Percentiles rank a stretch among this genome's conserved stretches.
Evolutionary conservation across 2,888 invertebrate species (phyloP).

Genomic region (Syrphus vitripennis): DNA sequence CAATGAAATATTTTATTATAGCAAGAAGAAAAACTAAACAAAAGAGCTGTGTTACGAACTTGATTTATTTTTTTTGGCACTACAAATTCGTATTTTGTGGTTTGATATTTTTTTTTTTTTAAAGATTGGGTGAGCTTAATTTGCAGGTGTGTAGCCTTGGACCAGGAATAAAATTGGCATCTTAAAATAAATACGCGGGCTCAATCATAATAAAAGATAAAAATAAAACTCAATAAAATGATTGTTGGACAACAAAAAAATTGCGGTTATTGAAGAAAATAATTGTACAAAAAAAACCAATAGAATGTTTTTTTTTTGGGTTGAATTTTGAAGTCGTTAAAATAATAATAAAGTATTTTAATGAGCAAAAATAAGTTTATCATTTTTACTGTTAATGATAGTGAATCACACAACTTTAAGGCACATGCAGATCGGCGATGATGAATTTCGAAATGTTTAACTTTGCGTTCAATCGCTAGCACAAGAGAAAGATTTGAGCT

Average conservation of each 20-base stretch:
- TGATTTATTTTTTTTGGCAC: constrained; percentile 10
- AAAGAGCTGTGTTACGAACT: constrained; percentile 49
- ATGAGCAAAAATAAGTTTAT: neutral
- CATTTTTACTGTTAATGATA: neutral
- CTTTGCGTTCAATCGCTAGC: no score
- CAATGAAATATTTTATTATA: neutral
- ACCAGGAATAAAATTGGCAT: neutral
- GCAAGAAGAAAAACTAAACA: neutral
- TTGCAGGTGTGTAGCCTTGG: constrained; percentile 19
- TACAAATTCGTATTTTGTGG: neutral
- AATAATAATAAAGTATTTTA: neutral
- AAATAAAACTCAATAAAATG: neutral
- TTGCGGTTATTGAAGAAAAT: neutral
- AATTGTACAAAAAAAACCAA: neutral
- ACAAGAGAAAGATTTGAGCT: no score
- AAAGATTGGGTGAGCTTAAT: neutral
- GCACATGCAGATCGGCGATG: no score
- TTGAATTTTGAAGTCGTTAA: neutral
- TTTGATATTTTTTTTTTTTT: neutral
- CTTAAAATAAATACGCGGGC: neutral
- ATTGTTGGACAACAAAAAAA: neutral
- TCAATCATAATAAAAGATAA: neutral
- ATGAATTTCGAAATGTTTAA: no score
- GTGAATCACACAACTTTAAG: neutral
- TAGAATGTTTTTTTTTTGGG: neutral